These are phyloP conservation scores for Rhynchonycteris naso DNA, from an alignment of 2,797 vertebrate genomes.

Conservation along the genomic window DNA sequence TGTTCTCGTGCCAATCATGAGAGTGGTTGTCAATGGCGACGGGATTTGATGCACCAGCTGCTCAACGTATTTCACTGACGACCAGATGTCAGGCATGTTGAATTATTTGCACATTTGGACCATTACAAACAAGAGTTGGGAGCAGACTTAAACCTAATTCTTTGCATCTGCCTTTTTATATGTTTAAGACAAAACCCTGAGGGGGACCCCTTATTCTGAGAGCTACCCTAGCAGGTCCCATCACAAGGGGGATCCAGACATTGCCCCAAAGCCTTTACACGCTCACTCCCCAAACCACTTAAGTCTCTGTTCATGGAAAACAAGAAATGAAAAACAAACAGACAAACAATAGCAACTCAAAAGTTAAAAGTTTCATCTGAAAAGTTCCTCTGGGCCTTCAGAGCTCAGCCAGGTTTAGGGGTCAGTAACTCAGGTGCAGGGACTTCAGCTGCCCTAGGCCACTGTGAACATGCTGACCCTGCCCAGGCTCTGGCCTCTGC, in stretches of 20 bases:
- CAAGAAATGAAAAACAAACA: not conserved
- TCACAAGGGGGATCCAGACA: rapidly evolving
- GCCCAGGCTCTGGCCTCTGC: too few relatives aligned
- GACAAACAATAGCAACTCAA: not conserved
- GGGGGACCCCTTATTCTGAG: not conserved
- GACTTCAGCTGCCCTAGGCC: too few relatives aligned
- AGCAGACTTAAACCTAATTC: too few relatives aligned
- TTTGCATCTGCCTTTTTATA: not conserved
- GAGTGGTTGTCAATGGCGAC: rapidly evolving
- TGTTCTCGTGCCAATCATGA: too few relatives aligned
- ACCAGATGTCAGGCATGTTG: too few relatives aligned
- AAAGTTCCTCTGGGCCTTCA: rapidly evolving
- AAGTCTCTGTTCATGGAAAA: not conserved
- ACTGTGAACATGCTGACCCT: rapidly evolving
- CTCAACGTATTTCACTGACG: rapidly evolving
- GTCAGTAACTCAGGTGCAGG: not conserved
- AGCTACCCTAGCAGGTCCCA: rapidly evolving
- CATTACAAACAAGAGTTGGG: not conserved
- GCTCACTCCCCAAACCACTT: not conserved
- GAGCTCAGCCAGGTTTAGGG: not conserved
- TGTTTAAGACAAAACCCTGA: not conserved
- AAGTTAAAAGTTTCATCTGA: not conserved
- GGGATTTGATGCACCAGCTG: too few relatives aligned
- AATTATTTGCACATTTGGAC: not conserved
- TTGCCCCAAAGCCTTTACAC: rapidly evolving